A percentile compares a stretch with the other conserved stretches of the same genome.
Conservation (phyloP, 2,797 vertebrate genomes). For the Hippoglossus hippoglossus region DNA sequence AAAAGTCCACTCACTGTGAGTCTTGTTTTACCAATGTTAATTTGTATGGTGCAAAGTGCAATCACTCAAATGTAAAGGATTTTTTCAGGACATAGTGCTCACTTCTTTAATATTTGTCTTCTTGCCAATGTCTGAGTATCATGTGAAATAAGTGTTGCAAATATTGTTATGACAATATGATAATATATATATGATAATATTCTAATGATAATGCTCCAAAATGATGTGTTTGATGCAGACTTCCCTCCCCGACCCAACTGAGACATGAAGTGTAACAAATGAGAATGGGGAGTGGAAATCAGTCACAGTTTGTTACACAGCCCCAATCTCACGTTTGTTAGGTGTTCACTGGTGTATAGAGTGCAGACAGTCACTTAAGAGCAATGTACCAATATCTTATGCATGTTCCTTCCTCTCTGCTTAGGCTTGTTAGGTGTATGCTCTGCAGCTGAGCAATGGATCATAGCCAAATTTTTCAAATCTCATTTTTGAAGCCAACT, state of each 20-base stretch:
- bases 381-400: constrained; percentile 8
- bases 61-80: too few relatives aligned
- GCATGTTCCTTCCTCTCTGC: background rate
- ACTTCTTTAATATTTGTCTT: too few relatives aligned
- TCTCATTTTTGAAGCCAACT: background rate
- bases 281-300: constrained; percentile 24
- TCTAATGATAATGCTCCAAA: too few relatives aligned
- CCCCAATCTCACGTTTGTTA: constrained; percentile 18
- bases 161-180: too few relatives aligned
- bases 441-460: constrained; percentile 9
- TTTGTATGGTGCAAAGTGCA: background rate
- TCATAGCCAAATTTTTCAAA: constrained; percentile 17
- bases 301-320: constrained; percentile 32
- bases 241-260: background rate
- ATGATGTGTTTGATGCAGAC: too few relatives aligned
- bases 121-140: too few relatives aligned
- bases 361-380: constrained; percentile 18
- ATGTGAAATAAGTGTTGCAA: too few relatives aligned
- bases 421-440: constrained; percentile 28
- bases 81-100: too few relatives aligned
- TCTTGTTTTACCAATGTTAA: background rate
- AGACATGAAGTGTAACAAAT: constrained; percentile 26
- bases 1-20: background rate
- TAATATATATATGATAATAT: too few relatives aligned
- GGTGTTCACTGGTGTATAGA: constrained; percentile 22